Evolutionary conservation across 2,888 invertebrate species (phyloP).

Genomic region (Apotomis turbidana): DNA sequence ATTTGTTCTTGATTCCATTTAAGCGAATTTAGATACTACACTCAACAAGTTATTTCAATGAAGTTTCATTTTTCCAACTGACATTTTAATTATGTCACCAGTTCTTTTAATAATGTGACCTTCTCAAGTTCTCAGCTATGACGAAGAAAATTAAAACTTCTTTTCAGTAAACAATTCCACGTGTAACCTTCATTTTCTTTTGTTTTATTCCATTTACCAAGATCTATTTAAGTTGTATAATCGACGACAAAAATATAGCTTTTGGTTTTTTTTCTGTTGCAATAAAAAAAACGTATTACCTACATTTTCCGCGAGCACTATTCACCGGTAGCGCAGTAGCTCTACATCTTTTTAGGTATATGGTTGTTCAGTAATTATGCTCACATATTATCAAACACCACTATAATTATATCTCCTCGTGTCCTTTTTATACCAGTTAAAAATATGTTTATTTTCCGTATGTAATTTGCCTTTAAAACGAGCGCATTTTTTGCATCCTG

Average conservation of each 20-base stretch:
- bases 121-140: background rate
- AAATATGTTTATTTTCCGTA: background rate
- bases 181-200: background rate
- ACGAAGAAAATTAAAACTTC: too few species aligned
- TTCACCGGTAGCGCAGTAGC: background rate
- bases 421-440: background rate
- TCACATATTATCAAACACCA: slow-evolving; percentile 8
- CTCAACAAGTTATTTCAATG: too few species aligned
- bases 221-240: background rate
- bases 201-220: background rate
- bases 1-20: slow-evolving; percentile 36
- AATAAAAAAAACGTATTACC: too few species aligned
- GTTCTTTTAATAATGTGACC: background rate
- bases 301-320: background rate
- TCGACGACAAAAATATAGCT: background rate
- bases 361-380: background rate
- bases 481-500: background rate
- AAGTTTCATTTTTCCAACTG: too few species aligned
- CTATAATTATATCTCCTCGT: slow-evolving; percentile 1
- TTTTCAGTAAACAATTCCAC: too few species aligned
- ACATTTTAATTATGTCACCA: too few species aligned
- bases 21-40: background rate
- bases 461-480: background rate
- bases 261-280: too few species aligned
- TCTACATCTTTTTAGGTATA: background rate